A percentile compares a stretch with the other conserved stretches of the same genome.
phyloP scores from a whole-genome alignment of 2,888 invertebrate genomes.

The Drosophila vallismaia region DNA sequence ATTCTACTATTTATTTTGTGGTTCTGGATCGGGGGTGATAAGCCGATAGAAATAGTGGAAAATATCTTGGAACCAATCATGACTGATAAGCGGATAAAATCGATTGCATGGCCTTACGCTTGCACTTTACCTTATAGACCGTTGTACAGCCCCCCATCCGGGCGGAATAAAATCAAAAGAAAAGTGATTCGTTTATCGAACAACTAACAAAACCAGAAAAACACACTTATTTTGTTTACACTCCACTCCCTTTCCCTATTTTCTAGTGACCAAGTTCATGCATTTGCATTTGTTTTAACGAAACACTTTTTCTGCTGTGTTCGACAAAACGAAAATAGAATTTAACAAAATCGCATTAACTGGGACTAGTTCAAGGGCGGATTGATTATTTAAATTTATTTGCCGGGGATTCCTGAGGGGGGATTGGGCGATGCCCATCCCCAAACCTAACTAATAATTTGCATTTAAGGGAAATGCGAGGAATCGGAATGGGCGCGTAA shows the following conservation, averaged over 20 bases:
- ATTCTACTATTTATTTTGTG: constrained; percentile 4
- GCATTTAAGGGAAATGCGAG: constrained; percentile 22
- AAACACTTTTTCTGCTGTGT: constrained; percentile 1
- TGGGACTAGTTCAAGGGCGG: constrained; percentile 29
- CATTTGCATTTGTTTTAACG: constrained; percentile 38
- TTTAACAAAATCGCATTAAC: constrained; percentile 15
- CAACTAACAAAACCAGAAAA: background rate
- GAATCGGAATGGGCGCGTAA: constrained; percentile 2
- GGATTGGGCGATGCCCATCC: constrained; percentile 6
- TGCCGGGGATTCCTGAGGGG: constrained; percentile 20
- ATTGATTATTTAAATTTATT: background rate
- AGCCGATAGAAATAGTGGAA: background rate
- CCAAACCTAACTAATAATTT: constrained; percentile 28
- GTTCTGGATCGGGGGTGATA: constrained; percentile 14
- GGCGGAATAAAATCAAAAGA: constrained; percentile 20
- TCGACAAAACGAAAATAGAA: constrained; percentile 6
- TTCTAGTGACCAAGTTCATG: constrained; percentile 9
- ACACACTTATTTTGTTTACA: background rate
- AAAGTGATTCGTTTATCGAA: background rate
- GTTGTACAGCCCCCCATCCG: background rate
- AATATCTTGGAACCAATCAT: background rate
- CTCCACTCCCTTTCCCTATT: background rate
- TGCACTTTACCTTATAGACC: constrained; percentile 18
- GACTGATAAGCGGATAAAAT: constrained; percentile 39
- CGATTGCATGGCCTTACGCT: background rate